Evolutionary conservation across 2,888 invertebrate genomes (phyloP).

Genomic region (Minunthozetes semirufus): DNA sequence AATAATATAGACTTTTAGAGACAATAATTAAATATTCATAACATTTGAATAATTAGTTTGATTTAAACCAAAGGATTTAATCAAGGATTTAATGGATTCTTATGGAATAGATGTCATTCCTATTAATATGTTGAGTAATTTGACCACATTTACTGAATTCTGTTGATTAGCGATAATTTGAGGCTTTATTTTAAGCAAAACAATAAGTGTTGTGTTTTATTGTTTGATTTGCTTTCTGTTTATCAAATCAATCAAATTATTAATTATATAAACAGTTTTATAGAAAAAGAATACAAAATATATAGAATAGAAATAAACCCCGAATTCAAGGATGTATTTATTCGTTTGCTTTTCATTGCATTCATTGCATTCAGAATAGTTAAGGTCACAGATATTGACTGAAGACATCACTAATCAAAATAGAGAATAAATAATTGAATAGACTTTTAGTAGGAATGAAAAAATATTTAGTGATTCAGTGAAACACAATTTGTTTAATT

Average conservation of each 20-base stretch:
- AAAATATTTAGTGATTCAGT: too few relatives aligned
- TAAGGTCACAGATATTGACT: too few relatives aligned
- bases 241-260: slow-evolving; percentile 9
- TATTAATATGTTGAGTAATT: background rate
- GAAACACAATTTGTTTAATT: too few relatives aligned
- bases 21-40: too few relatives aligned
- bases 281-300: background rate
- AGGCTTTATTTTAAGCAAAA: background rate
- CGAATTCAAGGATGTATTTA: background rate
- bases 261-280: background rate
- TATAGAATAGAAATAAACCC: background rate
- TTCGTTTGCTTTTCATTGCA: background rate
- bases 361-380: background rate
- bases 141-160: background rate
- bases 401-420: too few relatives aligned
- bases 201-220: background rate
- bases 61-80: too few relatives aligned
- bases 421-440: too few relatives aligned
- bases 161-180: background rate
- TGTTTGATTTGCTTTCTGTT: background rate
- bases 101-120: too few relatives aligned
- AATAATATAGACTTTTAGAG: too few relatives aligned
- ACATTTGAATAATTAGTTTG: too few relatives aligned
- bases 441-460: too few relatives aligned
- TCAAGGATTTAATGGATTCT: too few relatives aligned